Evolutionary conservation across 2,888 invertebrate genomes (phyloP).

Genomic region (Cecidostiba fungosa): DNA sequence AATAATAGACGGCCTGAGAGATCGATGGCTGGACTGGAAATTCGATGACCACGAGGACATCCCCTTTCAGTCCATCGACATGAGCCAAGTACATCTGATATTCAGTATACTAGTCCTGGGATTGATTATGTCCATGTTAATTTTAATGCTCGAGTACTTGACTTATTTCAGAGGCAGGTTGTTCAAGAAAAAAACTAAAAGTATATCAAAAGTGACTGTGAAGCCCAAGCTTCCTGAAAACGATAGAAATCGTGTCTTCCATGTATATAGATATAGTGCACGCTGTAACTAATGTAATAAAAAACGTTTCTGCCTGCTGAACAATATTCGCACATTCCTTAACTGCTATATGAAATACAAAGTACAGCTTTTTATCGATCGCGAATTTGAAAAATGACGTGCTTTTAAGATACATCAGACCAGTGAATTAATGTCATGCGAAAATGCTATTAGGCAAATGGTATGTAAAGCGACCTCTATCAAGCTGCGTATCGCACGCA

Average conservation of each 20-base stretch:
- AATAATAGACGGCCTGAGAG: slow-evolving; percentile 54
- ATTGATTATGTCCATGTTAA: slow-evolving; percentile 32
- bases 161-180: neutral
- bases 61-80: slow-evolving; percentile 58
- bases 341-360: neutral
- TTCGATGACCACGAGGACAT: slow-evolving; percentile 35
- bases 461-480: neutral
- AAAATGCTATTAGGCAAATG: neutral
- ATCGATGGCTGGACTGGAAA: slow-evolving; percentile 61
- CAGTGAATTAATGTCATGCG: neutral
- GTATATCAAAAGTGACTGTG: neutral
- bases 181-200: neutral
- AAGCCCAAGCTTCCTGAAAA: neutral
- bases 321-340: neutral
- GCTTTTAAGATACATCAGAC: neutral
- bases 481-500: neutral
- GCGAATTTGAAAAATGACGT: neutral
- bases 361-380: neutral
- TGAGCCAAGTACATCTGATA: slow-evolving; percentile 59
- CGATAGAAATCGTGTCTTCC: neutral
- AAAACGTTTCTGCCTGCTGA: neutral
- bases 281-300: neutral
- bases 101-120: slow-evolving; percentile 47
- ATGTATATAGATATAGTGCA: neutral
- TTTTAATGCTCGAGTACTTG: slow-evolving; percentile 47